These are phyloP conservation scores for Diplosoma virens DNA, from an alignment of 23 tunicate species.

Conservation along the genomic window DNA sequence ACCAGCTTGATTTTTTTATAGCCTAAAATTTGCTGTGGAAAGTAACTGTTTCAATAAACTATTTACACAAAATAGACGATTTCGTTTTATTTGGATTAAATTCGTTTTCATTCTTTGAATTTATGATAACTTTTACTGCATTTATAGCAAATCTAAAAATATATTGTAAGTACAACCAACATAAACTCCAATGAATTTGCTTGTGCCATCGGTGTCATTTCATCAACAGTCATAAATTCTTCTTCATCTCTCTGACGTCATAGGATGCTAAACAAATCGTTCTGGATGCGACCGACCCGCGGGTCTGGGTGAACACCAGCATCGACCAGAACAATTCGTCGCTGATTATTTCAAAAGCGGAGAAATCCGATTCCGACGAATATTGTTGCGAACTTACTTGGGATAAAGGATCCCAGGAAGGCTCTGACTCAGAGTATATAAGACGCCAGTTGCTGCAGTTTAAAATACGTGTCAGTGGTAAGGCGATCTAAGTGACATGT, in stretches of 20 bases:
- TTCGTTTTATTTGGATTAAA: no score
- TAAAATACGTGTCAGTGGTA: conserved; percentile 53
- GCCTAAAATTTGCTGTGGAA: no score
- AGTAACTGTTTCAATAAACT: no score
- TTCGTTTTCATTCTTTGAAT: no score
- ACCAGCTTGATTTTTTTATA: no score
- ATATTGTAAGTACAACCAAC: no score
- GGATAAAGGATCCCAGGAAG: conserved; percentile 67
- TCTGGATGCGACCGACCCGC: conserved; percentile 49
- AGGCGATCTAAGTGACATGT: no score
- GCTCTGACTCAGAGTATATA: conserved; percentile 78
- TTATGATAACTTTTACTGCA: no score
- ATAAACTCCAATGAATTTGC: no score
- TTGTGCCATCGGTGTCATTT: not conserved
- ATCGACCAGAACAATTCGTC: conserved; percentile 42
- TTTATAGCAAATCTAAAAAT: no score
- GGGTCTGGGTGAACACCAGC: conserved; percentile 81
- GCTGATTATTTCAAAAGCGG: conserved; percentile 29
- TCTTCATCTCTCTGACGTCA: not conserved
- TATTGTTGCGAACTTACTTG: conserved; percentile 67
- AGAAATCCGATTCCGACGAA: conserved; percentile 47
- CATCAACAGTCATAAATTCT: not conserved
- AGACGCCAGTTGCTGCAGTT: conserved; percentile 61
- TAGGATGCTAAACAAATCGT: conserved; percentile 49
- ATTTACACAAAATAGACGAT: no score